Evolutionary conservation across 2,113 vertebrate species (phyloP).

Genomic region (Columba janthina): DNA sequence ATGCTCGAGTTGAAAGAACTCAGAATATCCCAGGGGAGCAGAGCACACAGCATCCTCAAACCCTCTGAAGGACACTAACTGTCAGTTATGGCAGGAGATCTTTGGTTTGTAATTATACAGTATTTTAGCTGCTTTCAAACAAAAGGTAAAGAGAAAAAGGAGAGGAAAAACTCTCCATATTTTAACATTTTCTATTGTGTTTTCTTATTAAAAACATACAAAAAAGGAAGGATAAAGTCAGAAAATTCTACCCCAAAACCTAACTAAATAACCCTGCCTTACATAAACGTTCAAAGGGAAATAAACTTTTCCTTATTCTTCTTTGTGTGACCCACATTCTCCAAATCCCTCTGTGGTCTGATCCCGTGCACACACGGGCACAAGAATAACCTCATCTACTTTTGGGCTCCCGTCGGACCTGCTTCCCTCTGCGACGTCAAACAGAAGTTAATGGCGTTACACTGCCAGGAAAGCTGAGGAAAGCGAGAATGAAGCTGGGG

Average conservation of each 20-base stretch:
- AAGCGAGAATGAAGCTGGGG: neutral
- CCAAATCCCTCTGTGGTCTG: neutral
- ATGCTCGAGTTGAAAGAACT: constrained; percentile 49
- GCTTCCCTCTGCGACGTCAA: neutral
- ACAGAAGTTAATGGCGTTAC: neutral
- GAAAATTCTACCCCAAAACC: neutral
- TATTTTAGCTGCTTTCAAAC: neutral
- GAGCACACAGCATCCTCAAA: neutral
- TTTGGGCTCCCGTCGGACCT: neutral
- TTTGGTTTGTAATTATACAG: neutral
- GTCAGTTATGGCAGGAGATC: neutral
- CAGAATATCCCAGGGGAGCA: neutral
- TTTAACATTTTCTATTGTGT: neutral
- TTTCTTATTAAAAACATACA: neutral
- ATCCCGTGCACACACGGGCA: neutral
- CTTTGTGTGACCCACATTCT: neutral
- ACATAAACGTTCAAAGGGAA: neutral
- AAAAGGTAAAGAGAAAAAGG: neutral
- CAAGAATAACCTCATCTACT: neutral
- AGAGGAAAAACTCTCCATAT: neutral
- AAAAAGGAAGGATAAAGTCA: neutral
- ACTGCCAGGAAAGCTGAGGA: neutral
- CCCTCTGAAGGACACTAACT: neutral
- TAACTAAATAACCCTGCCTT: neutral
- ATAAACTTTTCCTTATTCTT: neutral